Conservation (phyloP, 2,113 vertebrate genomes). For the Ceyx cyanopectus region DNA sequence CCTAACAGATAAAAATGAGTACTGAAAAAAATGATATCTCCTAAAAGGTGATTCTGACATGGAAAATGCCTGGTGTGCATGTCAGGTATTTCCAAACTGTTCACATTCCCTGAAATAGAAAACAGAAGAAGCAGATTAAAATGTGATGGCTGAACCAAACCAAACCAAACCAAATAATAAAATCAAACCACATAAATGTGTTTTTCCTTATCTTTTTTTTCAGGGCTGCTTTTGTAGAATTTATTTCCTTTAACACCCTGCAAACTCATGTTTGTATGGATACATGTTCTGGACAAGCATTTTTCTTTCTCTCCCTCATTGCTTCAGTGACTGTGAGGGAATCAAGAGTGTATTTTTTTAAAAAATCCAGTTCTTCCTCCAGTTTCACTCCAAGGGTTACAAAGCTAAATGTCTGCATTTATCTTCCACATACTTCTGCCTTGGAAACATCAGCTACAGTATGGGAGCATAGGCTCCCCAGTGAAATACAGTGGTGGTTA, state of each 20-base stretch:
- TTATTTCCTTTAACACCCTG: neutral
- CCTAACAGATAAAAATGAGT: neutral
- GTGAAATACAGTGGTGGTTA: neutral
- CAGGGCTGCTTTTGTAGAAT: neutral
- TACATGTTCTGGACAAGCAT: neutral
- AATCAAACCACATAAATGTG: accelerated
- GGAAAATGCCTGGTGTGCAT: neutral
- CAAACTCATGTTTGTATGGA: neutral
- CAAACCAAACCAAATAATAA: neutral
- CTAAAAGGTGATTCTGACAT: slow-evolving; percentile 9
- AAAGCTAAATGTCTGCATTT: neutral
- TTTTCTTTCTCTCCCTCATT: neutral
- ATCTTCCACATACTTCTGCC: neutral
- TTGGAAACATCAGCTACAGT: neutral
- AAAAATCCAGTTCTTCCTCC: neutral
- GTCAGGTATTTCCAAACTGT: neutral
- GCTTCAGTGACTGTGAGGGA: neutral
- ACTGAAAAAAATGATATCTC: neutral
- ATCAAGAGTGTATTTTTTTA: neutral
- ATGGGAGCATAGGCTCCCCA: neutral
- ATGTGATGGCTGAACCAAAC: neutral
- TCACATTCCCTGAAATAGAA: neutral
- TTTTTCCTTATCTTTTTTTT: neutral
- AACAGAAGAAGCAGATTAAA: neutral
- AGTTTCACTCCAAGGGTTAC: neutral